phyloP scores from a whole-genome alignment of 1,140 invertebrate genomes.

The Caligus rogercresseyi region DNA sequence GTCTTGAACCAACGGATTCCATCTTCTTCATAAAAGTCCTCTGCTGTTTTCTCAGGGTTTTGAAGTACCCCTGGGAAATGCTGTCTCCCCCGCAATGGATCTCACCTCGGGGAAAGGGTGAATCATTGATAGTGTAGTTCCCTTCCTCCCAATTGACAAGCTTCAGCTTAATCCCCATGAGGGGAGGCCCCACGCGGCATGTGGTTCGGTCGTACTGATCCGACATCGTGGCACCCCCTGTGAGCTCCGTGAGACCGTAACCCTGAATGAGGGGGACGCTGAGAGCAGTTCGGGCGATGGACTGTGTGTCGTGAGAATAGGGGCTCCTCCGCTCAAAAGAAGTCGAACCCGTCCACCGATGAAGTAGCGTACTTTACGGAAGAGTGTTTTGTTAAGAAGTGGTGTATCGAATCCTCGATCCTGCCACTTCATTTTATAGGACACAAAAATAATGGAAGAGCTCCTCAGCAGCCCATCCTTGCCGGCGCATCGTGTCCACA shows the following conservation, averaged over 20 bases:
- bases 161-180: constrained; percentile 24
- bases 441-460: constrained; percentile 77
- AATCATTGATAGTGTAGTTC: constrained; percentile 25
- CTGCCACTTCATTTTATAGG: constrained; percentile 61
- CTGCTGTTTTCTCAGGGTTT: constrained; percentile 67
- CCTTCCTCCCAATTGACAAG: constrained; percentile 30
- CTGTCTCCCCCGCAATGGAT: constrained; percentile 27
- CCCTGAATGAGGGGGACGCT: constrained; percentile 79
- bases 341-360: constrained; percentile 71
- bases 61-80: constrained; percentile 44
- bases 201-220: constrained; percentile 40
- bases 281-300: constrained; percentile 78
- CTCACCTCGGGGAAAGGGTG: constrained; percentile 24
- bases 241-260: constrained; percentile 93
- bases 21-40: constrained; percentile 69
- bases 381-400: constrained; percentile 43
- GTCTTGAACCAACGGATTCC: constrained; percentile 43
- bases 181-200: constrained; percentile 24
- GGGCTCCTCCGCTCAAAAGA: constrained; percentile 80
- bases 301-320: constrained; percentile 88
- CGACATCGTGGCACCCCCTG: constrained; percentile 75
- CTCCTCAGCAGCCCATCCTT: constrained; percentile 51
- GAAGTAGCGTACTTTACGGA: constrained; percentile 42
- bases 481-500: constrained; percentile 67
- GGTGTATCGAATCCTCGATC: constrained; percentile 33